These are phyloP conservation scores for Plotosus lineatus DNA, from an alignment of 2,113 vertebrate genomes.

Conservation along the genomic window DNA sequence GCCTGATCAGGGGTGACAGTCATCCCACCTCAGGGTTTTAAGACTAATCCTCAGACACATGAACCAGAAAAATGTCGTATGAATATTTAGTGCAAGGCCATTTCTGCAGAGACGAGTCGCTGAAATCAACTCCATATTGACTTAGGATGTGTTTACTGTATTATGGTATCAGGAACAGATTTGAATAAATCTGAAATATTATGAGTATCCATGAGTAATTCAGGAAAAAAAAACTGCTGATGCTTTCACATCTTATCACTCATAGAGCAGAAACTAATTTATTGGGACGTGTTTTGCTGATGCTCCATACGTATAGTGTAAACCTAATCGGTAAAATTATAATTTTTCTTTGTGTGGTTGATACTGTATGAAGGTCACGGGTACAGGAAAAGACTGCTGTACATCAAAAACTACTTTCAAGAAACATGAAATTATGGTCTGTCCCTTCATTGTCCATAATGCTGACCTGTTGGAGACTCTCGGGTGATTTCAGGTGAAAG, in stretches of 20 bases:
- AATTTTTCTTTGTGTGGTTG: too few species aligned
- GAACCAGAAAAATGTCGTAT: not conserved
- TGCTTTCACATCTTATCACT: not conserved
- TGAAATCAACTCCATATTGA: not conserved
- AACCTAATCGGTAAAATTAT: too few species aligned
- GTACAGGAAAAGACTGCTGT: too few species aligned
- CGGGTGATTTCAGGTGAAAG: too few species aligned
- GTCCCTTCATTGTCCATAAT: too few species aligned
- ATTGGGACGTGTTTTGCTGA: not conserved
- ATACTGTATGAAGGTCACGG: too few species aligned
- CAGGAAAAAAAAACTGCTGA: not conserved
- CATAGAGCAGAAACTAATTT: not conserved
- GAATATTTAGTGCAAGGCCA: not conserved
- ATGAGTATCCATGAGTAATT: not conserved
- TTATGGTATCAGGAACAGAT: not conserved
- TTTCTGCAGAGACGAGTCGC: not conserved
- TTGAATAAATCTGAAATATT: not conserved
- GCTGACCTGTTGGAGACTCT: too few species aligned
- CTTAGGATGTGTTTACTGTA: not conserved
- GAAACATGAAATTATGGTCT: too few species aligned
- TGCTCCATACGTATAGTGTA: not conserved
- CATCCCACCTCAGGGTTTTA: constrained; percentile 28
- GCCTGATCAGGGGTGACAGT: constrained; percentile 19
- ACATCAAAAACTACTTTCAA: too few species aligned
- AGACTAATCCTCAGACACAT: constrained; percentile 20